These are phyloP conservation scores for Noctua janthina DNA, from an alignment of 2,888 invertebrate genomes.

Conservation along the genomic window DNA sequence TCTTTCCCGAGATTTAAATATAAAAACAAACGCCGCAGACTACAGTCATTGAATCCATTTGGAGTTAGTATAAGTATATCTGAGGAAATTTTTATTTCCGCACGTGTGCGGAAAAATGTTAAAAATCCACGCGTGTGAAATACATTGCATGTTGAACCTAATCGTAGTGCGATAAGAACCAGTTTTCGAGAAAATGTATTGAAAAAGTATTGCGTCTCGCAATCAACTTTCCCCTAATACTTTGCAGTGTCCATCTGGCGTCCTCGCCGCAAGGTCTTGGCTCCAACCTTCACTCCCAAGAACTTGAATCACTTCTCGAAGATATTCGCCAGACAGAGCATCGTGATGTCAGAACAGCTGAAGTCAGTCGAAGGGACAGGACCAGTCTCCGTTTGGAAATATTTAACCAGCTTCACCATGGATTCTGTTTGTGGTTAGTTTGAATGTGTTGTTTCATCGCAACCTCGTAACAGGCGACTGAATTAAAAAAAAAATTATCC, in stretches of 20 bases:
- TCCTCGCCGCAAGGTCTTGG: slow-evolving; percentile 75
- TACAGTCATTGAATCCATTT: no score
- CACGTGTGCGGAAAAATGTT: no score
- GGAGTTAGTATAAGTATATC: no score
- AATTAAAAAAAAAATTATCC: no score
- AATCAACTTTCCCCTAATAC: background rate
- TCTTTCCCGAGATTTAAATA: no score
- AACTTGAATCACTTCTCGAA: slow-evolving; percentile 72
- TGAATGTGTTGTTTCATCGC: background rate
- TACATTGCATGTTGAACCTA: no score
- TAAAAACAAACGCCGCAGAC: no score
- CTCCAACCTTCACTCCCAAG: slow-evolving; percentile 74
- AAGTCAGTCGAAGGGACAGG: slow-evolving; percentile 59
- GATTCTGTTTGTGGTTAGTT: slow-evolving; percentile 76
- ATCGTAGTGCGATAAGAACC: no score
- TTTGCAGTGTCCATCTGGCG: slow-evolving; percentile 68
- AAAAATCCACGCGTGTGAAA: no score
- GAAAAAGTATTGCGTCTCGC: background rate
- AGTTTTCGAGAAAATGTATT: no score
- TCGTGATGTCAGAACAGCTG: slow-evolving; percentile 68
- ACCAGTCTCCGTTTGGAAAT: slow-evolving; percentile 74
- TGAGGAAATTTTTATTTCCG: no score
- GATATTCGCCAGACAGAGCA: slow-evolving; percentile 72
- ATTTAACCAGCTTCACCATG: slow-evolving; percentile 74
- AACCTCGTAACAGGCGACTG: background rate